A percentile compares a stretch with the other conserved stretches of the same genome.
Conservation (phyloP, 2,797 vertebrate genomes). For the Hoplostethus atlanticus region DNA sequence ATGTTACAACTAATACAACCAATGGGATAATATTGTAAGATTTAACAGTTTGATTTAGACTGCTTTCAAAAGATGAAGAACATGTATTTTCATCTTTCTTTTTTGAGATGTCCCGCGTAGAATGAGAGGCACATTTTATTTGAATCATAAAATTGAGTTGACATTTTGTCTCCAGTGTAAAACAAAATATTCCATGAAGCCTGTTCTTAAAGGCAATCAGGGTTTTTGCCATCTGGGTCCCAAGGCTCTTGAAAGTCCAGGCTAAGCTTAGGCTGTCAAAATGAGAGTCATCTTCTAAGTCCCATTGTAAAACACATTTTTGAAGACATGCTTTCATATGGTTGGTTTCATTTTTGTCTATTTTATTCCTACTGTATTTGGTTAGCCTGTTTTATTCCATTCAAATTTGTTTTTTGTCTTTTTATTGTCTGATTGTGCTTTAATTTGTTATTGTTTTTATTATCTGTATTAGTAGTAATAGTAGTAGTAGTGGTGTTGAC, state of each 20-base stretch:
- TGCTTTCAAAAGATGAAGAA: constrained; percentile 7
- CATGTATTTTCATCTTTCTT: constrained; percentile 18
- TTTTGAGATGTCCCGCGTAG: background rate
- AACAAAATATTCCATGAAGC: constrained; percentile 53
- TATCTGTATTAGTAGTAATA: background rate
- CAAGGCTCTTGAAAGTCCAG: constrained; percentile 31
- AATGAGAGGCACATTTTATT: background rate
- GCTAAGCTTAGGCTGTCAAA: constrained; percentile 62
- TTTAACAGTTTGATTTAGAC: constrained; percentile 3
- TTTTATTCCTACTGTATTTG: constrained; percentile 45
- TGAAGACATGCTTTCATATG: constrained; percentile 20
- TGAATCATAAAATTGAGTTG: constrained; percentile 16
- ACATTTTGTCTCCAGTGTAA: constrained; percentile 41
- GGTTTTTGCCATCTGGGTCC: constrained; percentile 57
- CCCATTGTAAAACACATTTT: constrained; percentile 48
- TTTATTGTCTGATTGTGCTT: constrained; percentile 1
- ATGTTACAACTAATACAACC: background rate
- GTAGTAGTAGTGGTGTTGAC: background rate
- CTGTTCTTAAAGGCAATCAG: constrained; percentile 51
- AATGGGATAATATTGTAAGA: background rate
- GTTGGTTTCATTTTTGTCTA: constrained; percentile 41
- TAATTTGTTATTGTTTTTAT: background rate
- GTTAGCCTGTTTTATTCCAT: background rate
- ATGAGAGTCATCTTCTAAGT: constrained; percentile 45
- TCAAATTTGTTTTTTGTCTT: constrained; percentile 24